Conservation (phyloP, 2,797 vertebrate species). For the Toxotes lorentzi region DNA sequence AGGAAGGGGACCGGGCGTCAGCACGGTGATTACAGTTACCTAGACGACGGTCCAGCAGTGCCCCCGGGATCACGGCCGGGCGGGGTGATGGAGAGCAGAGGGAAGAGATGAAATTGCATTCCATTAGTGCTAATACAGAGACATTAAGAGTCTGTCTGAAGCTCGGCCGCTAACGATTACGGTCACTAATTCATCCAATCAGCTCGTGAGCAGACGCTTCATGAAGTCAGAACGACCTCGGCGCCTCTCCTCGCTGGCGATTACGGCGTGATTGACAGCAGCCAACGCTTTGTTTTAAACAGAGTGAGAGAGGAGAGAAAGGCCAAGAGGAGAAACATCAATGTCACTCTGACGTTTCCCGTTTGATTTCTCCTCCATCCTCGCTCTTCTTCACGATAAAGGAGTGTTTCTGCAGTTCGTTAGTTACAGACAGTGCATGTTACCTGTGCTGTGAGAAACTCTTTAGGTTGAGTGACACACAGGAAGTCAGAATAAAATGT, state of each 20-base stretch:
- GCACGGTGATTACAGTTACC: slow-evolving; percentile 83
- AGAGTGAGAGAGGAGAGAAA: slow-evolving; percentile 26
- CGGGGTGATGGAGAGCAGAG: slow-evolving; percentile 81
- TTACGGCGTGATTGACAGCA: slow-evolving; percentile 73
- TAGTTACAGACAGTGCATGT: no score
- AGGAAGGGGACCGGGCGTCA: slow-evolving; percentile 44
- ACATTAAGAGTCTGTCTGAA: slow-evolving; percentile 81
- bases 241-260: slow-evolving; percentile 49
- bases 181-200: slow-evolving; percentile 86
- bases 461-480: no score
- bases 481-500: no score
- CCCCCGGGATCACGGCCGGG: slow-evolving; percentile 76
- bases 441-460: no score
- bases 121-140: slow-evolving; percentile 88
- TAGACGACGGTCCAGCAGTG: slow-evolving; percentile 82
- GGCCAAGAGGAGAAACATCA: slow-evolving; percentile 38
- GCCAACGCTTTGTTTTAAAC: slow-evolving; percentile 64
- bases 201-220: slow-evolving; percentile 74
- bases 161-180: slow-evolving; percentile 69
- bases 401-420: background rate
- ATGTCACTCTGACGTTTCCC: background rate
- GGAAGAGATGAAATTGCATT: slow-evolving; percentile 83
- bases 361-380: background rate
- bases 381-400: background rate
- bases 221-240: slow-evolving; percentile 66